These are phyloP conservation scores for Gila orcuttii DNA, from an alignment of 2,113 vertebrate genomes.

Conservation along the genomic window DNA sequence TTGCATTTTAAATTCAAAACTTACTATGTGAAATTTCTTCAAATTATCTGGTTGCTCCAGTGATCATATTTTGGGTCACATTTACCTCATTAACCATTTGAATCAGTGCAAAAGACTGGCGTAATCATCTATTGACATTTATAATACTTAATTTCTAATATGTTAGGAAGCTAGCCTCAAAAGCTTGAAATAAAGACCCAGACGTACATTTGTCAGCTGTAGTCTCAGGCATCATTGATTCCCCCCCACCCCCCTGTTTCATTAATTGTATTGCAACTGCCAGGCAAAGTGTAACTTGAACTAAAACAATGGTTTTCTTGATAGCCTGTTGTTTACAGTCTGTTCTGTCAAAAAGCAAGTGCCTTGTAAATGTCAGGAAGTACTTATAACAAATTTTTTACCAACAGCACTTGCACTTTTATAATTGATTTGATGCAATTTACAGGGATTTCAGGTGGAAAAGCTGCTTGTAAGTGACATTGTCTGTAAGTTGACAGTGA, in stretches of 20 bases:
- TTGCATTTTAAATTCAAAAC: background rate
- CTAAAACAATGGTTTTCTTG: background rate
- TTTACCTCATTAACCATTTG: conserved; percentile 4
- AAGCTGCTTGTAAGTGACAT: background rate
- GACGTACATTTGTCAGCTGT: background rate
- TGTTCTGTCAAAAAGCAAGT: background rate
- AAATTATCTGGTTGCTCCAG: background rate
- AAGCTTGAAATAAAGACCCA: background rate
- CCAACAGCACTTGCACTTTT: background rate
- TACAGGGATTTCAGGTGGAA: background rate
- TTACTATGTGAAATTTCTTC: background rate
- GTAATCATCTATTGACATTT: background rate
- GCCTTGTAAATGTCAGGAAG: conserved; percentile 16
- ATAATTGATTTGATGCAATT: background rate
- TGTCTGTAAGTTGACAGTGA: background rate
- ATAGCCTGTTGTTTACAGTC: background rate
- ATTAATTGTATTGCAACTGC: background rate
- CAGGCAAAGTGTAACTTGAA: background rate
- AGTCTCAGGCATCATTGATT: background rate
- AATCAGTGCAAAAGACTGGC: background rate
- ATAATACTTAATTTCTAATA: background rate
- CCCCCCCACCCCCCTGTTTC: rapidly evolving
- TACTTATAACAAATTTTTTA: background rate
- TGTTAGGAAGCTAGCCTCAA: background rate
- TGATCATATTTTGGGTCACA: background rate